Evolutionary conservation across 2,888 invertebrate genomes (phyloP).

Genomic region (Phyllotreta cruciferae): DNA sequence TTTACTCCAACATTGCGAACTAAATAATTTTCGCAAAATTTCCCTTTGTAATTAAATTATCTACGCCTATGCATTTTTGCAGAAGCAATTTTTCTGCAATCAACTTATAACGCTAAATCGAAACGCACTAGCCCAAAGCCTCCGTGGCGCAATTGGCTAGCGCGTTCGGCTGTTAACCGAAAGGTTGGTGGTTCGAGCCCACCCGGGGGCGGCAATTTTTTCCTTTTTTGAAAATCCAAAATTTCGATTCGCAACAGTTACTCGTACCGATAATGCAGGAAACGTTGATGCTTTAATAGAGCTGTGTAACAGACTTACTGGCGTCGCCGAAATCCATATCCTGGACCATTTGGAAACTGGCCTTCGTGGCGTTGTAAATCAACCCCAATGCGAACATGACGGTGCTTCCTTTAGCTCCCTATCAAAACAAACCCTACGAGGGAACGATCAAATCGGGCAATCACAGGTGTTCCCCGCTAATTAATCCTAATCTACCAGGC

Average conservation of each 20-base stretch:
- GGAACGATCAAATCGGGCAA: conserved; percentile 10
- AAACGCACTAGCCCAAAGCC: conserved; percentile 53
- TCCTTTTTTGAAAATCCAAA: conserved; percentile 29
- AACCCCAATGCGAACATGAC: conserved; percentile 53
- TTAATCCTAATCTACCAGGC: too few relatives aligned
- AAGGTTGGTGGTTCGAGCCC: conserved; percentile 98
- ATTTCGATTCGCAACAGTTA: background rate
- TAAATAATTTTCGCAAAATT: too few relatives aligned
- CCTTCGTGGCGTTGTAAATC: conserved; percentile 52
- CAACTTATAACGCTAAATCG: background rate
- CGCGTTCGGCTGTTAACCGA: conserved; percentile 99
- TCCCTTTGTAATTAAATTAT: too few relatives aligned
- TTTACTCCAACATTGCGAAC: too few relatives aligned
- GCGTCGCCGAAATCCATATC: conserved; percentile 52
- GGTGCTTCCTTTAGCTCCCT: conserved; percentile 15
- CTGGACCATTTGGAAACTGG: conserved; percentile 52
- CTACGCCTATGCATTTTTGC: too few relatives aligned
- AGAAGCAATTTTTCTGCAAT: background rate
- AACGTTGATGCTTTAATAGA: background rate
- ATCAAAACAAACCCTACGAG: background rate
- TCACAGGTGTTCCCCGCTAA: background rate
- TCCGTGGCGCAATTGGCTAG: conserved; percentile 96
- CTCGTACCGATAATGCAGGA: background rate
- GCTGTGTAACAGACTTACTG: conserved; percentile 43
- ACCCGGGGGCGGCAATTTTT: conserved; percentile 83